Base-by-base conservation (phyloP, 2,797 vertebrate species). In the Parauchenoglanis ngamensis region DNA sequence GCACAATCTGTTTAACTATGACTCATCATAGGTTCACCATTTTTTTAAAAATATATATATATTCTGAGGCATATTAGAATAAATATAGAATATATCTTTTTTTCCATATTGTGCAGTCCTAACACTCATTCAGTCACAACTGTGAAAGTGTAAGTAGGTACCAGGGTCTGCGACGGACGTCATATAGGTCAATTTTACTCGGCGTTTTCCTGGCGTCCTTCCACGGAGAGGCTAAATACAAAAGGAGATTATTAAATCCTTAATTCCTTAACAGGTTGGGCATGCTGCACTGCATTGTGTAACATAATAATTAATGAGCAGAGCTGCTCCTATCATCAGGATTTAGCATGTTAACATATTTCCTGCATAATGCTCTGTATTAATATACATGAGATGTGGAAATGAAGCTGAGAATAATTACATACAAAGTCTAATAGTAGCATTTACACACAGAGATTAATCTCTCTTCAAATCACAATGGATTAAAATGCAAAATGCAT, bases 111-210 rank as follows among this genome's bases (percentile, higher is more conserved):
- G 17, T 67, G 11, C 7, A 68, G 19, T 15, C 21, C 11, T 31
- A 35, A 25, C 35, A 81, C 75, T 86, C 3, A 85, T 79, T 40
- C n/a, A 78, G 72, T 70, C n/a, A 87, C 23, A 85, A 56, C 46
- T 46, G 28, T 70, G 17, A 85, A 80, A 59, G 11, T 68, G 11
- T 7, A 44, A 21, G 56, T 85, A 65, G 67, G 72, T 94, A 99
- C 98, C 98, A 99, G 57, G 98, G 98, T 92, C 98, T 96, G 93
- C 98, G 96, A 54, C 98, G 97, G 73, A 99, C 98, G 76, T 99
- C 98, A 35, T 99, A 99, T 28, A 99, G 95, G 89, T 99, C 98
- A 57, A 99, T 98, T 94, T 98, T 99, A 92, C 97, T 98, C 83
- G 97, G 97, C 8, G 96, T 97, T 92, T 97, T 96, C 65, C 97